Conservation (phyloP, 92 coral and sea anemone genomes). For the Plumapathes pennacea region DNA sequence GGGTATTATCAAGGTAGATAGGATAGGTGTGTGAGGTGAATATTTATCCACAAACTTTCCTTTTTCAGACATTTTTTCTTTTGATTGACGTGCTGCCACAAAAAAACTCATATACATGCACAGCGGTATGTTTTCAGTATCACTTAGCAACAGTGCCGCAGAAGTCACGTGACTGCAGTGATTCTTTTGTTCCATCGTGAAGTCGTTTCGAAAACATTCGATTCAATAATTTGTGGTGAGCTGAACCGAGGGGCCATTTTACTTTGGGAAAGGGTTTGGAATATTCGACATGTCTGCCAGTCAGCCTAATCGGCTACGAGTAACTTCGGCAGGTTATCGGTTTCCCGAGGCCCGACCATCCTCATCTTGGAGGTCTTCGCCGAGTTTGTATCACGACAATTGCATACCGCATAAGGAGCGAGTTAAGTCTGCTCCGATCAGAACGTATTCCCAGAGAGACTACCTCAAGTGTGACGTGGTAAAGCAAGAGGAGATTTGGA, state of each 20-base stretch:
- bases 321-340: slow-evolving; percentile 83
- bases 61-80: neutral
- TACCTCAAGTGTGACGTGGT: slow-evolving; percentile 78
- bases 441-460: slow-evolving; percentile 76
- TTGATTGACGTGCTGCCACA: slow-evolving; percentile 1
- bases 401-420: slow-evolving; percentile 78
- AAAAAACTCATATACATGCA: neutral
- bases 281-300: neutral
- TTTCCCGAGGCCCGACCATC: slow-evolving; percentile 57
- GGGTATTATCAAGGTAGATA: too few relatives aligned
- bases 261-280: neutral
- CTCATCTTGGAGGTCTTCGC: slow-evolving; percentile 43
- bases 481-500: slow-evolving; percentile 90
- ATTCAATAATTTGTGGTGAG: neutral
- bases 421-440: slow-evolving; percentile 77
- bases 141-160: too few relatives aligned
- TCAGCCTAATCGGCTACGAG: slow-evolving; percentile 38
- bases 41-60: slow-evolving; percentile 27
- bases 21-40: too few relatives aligned
- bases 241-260: too few relatives aligned
- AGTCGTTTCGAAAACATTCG: neutral
- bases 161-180: too few relatives aligned
- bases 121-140: too few relatives aligned
- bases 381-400: slow-evolving; percentile 88
- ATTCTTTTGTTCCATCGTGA: too few relatives aligned